Base-by-base conservation (phyloP, 2,113 vertebrate species). In the Trachemys scripta region DNA sequence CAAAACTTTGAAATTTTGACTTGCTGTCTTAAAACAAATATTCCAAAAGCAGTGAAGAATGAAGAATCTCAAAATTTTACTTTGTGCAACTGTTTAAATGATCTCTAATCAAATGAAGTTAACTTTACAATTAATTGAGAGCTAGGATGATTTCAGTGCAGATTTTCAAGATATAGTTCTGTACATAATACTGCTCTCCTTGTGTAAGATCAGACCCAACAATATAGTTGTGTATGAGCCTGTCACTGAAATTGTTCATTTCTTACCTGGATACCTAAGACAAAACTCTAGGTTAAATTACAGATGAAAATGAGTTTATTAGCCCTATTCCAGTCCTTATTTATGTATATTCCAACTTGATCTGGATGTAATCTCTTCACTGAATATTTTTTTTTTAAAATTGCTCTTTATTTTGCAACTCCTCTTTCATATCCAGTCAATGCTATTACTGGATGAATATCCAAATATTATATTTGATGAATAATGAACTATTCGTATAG, bases 241-340 rank as follows among this genome's bases (percentile, higher is more conserved):
- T 69, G 20, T 69, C 14, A 69, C 14, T 69, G 31, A n/a, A 69
- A 69, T n/a, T 7, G 17, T n/a, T n/a, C 5, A 35, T 14, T n/a
- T 24, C 10, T n/a, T 54, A 82, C 24, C 80, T 57, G 14, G 54
- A 51, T 22, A 81, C 9, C 0, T 19, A 2, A 57, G 57, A n/a
- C 72, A 86, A 8, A 88, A 76, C 10, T 45, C 17, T 75, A 75
- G 5, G 4, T 51, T 59, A 57, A 24, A 38, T 49, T 29, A 17
- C 49, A 84, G 17, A 10, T n/a, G 42, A 27, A 0, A 0, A 9
- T 76, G n/a, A 47, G n/a, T 85, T 93, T 25, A 62, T n/a, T 29
- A 45, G 59, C 82, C 24, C 65, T 19, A 35, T 16, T 69, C 62
- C 56, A n/a, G 9, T 51, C 51, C 50, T 79, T 45, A 20, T 27